Base-by-base conservation (phyloP, 2,797 vertebrate genomes). In the Microctenopoma steveboyesi region DNA sequence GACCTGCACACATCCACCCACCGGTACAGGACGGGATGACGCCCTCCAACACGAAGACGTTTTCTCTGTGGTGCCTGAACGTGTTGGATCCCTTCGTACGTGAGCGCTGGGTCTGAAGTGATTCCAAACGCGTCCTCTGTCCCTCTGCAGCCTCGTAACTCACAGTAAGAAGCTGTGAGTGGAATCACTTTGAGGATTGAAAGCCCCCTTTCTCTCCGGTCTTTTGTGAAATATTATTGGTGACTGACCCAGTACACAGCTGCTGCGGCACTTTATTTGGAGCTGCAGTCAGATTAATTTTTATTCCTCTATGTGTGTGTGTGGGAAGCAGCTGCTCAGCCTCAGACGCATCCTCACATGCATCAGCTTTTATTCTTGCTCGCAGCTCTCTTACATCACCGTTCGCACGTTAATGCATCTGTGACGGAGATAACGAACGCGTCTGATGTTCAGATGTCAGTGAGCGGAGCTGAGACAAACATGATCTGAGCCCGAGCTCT, bases 241-340 rank as follows among this genome's bases (percentile, higher is more conserved):
- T 45, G 45, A 35, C 48, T 57, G 68, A 76, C 54, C 54, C 7
- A n/a, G 51, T 25, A 39, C 49, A 2, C 47, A 40, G 64, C 69
- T 47, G 47, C 25, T 49, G 53, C 53, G 61, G 48, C 50, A 25
- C 64, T 77, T 79, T 80, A 58, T 67, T 85, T 64, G 64, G 27
- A 55, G 64, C 62, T 40, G 28, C 55, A 68, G 58, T 81, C 67
- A 45, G 66, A 81, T 76, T 53, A 9, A 65, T 76, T 47, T 47
- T 58, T 15, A 53, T 57, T 81, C 68, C 56, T 69, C 35, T 64
- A 60, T 61, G 16, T 28, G 47, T 46, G 48, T 74, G 63, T 69
- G 68, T 57, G 48, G 71, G 78, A 78, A 75, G 74, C 60, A 37
- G 75, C 73, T 73, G 68, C 72, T 79, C 64, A 13, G 46, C 49